These are phyloP conservation scores for Eospalax fontanierii DNA, from an alignment of 2,797 vertebrate genomes.

Conservation along the genomic window DNA sequence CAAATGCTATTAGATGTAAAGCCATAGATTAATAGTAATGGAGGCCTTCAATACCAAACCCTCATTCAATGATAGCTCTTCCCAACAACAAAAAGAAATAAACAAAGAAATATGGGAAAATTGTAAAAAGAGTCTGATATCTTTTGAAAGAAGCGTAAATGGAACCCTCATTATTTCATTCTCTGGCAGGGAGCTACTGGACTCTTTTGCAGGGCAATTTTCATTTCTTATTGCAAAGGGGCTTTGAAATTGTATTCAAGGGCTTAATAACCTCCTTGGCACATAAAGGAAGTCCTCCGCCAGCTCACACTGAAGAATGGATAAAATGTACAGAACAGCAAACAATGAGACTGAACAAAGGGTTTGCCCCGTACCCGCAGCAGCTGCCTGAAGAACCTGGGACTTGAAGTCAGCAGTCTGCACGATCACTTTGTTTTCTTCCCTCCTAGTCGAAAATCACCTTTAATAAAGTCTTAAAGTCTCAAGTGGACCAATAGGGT, in stretches of 20 bases:
- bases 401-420: not conserved
- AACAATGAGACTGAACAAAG: not conserved
- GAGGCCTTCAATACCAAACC: not conserved
- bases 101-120: not conserved
- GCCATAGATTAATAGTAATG: not conserved
- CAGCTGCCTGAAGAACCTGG: not conserved
- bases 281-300: not conserved
- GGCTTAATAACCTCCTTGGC: not conserved
- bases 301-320: not conserved
- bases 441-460: not conserved
- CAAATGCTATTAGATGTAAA: constrained; percentile 1
- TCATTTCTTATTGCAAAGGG: not conserved
- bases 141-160: not conserved
- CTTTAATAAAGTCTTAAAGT: not conserved
- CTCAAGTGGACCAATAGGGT: not conserved
- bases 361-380: accelerated
- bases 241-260: not conserved
- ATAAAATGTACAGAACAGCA: not conserved
- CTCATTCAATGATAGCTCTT: not conserved
- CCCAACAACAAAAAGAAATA: not conserved
- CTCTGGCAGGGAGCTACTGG: not conserved
- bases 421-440: not conserved
- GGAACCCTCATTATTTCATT: not conserved
- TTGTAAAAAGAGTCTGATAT: constrained; percentile 3
- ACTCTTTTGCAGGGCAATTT: not conserved